phyloP scores from a whole-genome alignment of 2,888 invertebrate species.

The Microctonus hyperodae region DNA sequence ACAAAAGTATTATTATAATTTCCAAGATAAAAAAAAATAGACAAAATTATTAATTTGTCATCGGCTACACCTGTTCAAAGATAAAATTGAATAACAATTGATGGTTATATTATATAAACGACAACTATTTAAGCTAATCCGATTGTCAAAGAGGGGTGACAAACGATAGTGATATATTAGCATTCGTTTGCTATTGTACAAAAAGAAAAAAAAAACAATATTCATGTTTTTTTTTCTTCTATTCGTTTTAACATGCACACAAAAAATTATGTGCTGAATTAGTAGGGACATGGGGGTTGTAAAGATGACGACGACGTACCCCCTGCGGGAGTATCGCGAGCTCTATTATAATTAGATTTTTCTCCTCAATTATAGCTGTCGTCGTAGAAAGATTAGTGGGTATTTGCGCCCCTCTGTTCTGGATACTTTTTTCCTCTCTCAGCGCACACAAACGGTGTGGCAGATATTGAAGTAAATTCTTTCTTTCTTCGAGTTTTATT shows the following conservation, averaged over 20 bases:
- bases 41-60: slow-evolving; percentile 21
- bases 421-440: neutral
- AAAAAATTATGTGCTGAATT: neutral
- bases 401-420: slow-evolving; percentile 6
- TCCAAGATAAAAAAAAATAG: neutral
- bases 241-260: neutral
- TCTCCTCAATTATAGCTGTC: slow-evolving; percentile 40
- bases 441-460: slow-evolving; percentile 7
- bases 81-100: neutral
- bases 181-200: slow-evolving; percentile 1
- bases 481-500: slow-evolving; percentile 17
- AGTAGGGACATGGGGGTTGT: neutral
- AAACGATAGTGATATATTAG: slow-evolving; percentile 31
- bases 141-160: slow-evolving; percentile 27
- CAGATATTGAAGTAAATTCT: slow-evolving; percentile 35
- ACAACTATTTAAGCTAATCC: slow-evolving; percentile 8
- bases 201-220: neutral
- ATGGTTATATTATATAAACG: slow-evolving; percentile 12
- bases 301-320: slow-evolving; percentile 4
- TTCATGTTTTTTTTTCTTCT: slow-evolving; percentile 2
- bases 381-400: slow-evolving; percentile 36
- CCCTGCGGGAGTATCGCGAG: slow-evolving; percentile 30
- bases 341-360: slow-evolving; percentile 39
- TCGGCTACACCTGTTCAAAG: slow-evolving; percentile 22
- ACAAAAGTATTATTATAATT: neutral